Conservation (phyloP, 1,140 invertebrate species). For the Megathymus violae region DNA sequence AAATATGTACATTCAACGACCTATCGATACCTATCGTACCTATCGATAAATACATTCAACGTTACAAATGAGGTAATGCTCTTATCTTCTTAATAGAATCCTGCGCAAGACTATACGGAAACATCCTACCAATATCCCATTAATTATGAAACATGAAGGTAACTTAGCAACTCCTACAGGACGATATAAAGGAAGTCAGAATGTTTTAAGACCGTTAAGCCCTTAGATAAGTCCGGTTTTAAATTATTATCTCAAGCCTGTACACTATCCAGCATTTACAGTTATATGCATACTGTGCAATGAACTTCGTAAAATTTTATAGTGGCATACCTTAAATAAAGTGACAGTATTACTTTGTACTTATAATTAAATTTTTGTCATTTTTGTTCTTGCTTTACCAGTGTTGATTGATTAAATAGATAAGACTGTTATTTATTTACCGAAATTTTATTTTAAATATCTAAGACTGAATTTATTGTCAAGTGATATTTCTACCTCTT, state of each 20-base stretch:
- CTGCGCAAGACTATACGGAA: slow-evolving; percentile 10
- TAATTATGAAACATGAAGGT: slow-evolving; percentile 28
- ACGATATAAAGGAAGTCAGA: slow-evolving; percentile 36
- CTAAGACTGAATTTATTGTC: too few relatives aligned
- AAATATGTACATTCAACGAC: too few relatives aligned
- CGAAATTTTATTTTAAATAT: too few relatives aligned
- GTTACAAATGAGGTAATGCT: slow-evolving; percentile 15
- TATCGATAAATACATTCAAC: slow-evolving; percentile 14
- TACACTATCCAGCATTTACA: slow-evolving; percentile 22
- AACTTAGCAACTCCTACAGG: slow-evolving; percentile 30
- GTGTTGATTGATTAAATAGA: too few relatives aligned
- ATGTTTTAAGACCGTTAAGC: slow-evolving; percentile 28
- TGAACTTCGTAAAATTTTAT: too few relatives aligned
- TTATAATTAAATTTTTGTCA: too few relatives aligned
- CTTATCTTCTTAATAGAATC: slow-evolving; percentile 32
- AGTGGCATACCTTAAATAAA: too few relatives aligned
- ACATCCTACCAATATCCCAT: slow-evolving; percentile 29
- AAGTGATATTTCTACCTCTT: too few relatives aligned
- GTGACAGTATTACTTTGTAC: not conserved
- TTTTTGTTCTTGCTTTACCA: too few relatives aligned
- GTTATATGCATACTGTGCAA: too few relatives aligned
- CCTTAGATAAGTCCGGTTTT: slow-evolving; percentile 27
- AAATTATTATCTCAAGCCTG: slow-evolving; percentile 28
- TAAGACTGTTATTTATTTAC: too few relatives aligned
- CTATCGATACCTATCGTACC: not conserved